Base-by-base conservation (phyloP, 1,140 invertebrate species). In the Harpegnathos saltator region DNA sequence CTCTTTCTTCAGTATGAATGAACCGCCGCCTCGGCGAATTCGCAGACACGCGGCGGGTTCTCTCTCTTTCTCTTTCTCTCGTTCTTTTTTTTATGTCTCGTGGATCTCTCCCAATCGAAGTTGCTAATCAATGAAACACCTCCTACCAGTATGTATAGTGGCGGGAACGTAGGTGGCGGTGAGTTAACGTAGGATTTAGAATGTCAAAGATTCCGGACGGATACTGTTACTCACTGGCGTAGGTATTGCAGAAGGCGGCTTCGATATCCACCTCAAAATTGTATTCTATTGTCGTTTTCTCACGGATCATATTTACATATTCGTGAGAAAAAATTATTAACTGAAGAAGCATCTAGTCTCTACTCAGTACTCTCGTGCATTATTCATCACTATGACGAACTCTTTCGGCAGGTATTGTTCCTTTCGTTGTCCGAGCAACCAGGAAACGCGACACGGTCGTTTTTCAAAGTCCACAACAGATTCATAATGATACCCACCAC, bases 401-500 rank as follows among this genome's bases (percentile, higher is more conserved):
- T 66, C 3, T 24, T 54, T 12, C n/a, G 50, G 71, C 84, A 94
- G 93, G 91, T 94, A 71, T 89, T 94, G 17, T 92, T 94, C 71
- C 85, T 94, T 22, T 90, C 92, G 59, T 84, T 90, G 58, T 91
- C 93, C 63, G 83, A 85, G 1, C 88, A 91, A 22, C 93, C 93
- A 1, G 88, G 91, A 61, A 92, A 91, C 71, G 90, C 91, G 12
- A 68, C 72, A 54, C 82, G 77, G 33, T 33, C 69, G 61, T 93
- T 94, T 72, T 17, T 91, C 19, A 94, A 88, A 56, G 69, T 92
- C 44, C 89, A 94, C 83, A 88, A 94, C 72, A 93, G 93, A 89
- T 92, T 96, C 58, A 96, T 98, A 81, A 93, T 97, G 50, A 95
- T 98, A 78, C 97, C 97, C 1, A 94, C 95, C 65, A 95, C 96